Conservation (phyloP, 2,113 vertebrate species). For the Sapayoa aenigma region DNA sequence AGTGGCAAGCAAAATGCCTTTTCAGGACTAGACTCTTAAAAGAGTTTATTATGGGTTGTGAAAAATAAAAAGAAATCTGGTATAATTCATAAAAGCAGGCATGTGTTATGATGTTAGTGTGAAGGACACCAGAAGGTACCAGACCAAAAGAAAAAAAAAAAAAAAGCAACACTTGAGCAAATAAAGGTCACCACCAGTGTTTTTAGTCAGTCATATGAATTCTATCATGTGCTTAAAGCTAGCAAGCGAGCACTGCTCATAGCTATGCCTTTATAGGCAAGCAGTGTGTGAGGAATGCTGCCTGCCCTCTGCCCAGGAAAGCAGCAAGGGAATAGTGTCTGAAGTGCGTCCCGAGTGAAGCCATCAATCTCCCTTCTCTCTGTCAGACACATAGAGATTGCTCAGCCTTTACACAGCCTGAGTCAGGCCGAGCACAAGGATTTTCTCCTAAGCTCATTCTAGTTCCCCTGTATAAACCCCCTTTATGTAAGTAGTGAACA, state of each 20-base stretch:
- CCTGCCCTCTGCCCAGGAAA: neutral
- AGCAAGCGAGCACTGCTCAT: neutral
- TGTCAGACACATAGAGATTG: neutral
- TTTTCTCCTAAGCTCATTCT: constrained; percentile 1
- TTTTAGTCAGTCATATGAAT: neutral
- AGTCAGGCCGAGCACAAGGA: neutral
- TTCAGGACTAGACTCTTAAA: neutral
- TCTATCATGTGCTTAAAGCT: neutral
- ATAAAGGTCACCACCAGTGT: neutral
- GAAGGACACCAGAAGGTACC: neutral
- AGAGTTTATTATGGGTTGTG: neutral
- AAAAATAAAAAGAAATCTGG: neutral
- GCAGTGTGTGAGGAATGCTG: neutral
- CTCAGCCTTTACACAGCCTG: neutral
- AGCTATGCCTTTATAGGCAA: constrained; percentile 2
- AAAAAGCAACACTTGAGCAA: neutral
- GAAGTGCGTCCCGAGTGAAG: neutral
- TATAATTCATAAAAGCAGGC: neutral
- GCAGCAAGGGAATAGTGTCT: neutral
- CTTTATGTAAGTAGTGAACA: neutral
- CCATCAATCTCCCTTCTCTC: neutral
- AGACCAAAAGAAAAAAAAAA: neutral
- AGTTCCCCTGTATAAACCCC: neutral
- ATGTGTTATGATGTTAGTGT: neutral
- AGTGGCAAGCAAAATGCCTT: neutral